Evolutionary conservation across 1,140 invertebrate genomes (phyloP).

Genomic region (Colletes latitarsis): DNA sequence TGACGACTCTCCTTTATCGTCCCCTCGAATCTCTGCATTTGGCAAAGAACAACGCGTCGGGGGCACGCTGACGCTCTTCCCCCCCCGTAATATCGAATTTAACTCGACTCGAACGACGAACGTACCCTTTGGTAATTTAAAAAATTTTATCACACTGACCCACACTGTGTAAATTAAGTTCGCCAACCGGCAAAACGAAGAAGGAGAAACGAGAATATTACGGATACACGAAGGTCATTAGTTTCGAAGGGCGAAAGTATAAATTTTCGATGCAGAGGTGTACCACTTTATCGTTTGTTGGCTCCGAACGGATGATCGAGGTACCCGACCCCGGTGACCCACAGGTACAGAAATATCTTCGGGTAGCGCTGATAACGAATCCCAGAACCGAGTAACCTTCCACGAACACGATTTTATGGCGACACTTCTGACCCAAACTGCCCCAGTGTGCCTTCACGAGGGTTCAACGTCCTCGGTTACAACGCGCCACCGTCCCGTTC

Average conservation of each 20-base stretch:
- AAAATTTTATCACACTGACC: no score
- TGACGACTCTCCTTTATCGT: conserved; percentile 35
- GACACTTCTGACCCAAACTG: conserved; percentile 43
- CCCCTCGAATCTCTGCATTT: conserved; percentile 1
- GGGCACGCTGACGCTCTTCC: conserved; percentile 12
- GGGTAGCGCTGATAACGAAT: conserved; percentile 39
- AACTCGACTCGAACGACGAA: no score
- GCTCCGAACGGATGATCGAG: conserved; percentile 31
- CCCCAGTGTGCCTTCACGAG: neutral
- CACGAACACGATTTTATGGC: conserved; percentile 32
- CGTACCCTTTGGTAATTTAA: neutral
- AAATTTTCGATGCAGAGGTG: neutral
- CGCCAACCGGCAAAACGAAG: conserved; percentile 9
- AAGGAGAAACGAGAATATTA: conserved; percentile 20
- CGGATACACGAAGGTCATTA: conserved; percentile 22
- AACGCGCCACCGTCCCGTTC: conserved; percentile 6
- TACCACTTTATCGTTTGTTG: conserved; percentile 16
- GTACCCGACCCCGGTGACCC: conserved; percentile 25
- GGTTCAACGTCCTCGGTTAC: conserved; percentile 33
- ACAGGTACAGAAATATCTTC: conserved; percentile 29
- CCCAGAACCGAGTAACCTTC: conserved; percentile 22
- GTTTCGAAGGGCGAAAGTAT: conserved; percentile 33
- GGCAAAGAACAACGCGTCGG: neutral
- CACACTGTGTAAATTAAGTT: neutral
- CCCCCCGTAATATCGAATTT: neutral